phyloP scores from a whole-genome alignment of 2,888 invertebrate species.

The Epinotia demarniana region DNA sequence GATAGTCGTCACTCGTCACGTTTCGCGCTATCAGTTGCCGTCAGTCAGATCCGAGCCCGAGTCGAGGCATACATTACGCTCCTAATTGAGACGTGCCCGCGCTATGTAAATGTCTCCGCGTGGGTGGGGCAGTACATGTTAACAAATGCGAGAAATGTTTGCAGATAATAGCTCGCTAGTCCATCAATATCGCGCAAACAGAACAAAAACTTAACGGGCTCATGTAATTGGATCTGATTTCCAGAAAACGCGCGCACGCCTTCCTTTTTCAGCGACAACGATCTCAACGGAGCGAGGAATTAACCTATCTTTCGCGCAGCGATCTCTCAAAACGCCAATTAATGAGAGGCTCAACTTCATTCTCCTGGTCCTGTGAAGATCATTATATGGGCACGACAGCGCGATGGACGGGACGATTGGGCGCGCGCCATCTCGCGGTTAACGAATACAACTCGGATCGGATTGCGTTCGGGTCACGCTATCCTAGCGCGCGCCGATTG shows the following conservation, averaged over 20 bases:
- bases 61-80: constrained; percentile 85
- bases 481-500: constrained; percentile 81
- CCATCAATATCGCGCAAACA: constrained; percentile 79
- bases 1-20: constrained; percentile 83
- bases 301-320: constrained; percentile 84
- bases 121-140: constrained; percentile 76
- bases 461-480: constrained; percentile 84
- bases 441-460: constrained; percentile 81
- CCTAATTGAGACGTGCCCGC: constrained; percentile 84
- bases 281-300: constrained; percentile 82
- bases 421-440: constrained; percentile 81
- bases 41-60: constrained; percentile 78
- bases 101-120: constrained; percentile 82
- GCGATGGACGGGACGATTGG: constrained; percentile 84
- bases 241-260: constrained; percentile 83
- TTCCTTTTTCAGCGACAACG: constrained; percentile 83
- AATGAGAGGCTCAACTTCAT: constrained; percentile 85
- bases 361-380: constrained; percentile 84
- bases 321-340: constrained; percentile 85
- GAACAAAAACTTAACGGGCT: constrained; percentile 82
- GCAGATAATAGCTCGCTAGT: constrained; percentile 56
- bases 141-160: constrained; percentile 70
- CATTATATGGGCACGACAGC: constrained; percentile 85
- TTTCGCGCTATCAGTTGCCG: constrained; percentile 80
- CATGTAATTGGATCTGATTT: constrained; percentile 85